Conservation (phyloP, 2,888 invertebrate genomes). For the Candidula unifasciata region DNA sequence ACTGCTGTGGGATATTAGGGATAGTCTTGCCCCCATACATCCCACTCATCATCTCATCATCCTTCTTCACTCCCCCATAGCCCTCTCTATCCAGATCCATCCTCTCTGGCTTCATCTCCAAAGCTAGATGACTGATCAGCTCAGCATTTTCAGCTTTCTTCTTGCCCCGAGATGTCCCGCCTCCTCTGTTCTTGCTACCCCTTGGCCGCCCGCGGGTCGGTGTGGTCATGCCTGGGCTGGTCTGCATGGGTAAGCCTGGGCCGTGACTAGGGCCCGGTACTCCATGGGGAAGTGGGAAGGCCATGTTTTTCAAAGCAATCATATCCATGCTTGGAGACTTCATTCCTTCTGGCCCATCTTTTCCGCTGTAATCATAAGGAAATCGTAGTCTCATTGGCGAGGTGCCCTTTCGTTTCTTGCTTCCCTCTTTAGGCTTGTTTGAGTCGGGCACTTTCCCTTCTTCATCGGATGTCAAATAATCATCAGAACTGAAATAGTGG, state of each 20-base stretch:
- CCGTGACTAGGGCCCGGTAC: slow-evolving; percentile 31
- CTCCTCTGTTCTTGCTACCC: slow-evolving; percentile 47
- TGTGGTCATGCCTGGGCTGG: slow-evolving; percentile 39
- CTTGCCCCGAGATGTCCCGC: slow-evolving; percentile 17
- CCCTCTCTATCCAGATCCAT: slow-evolving; percentile 48
- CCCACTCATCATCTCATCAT: slow-evolving; percentile 44
- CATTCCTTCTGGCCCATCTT: slow-evolving; percentile 40
- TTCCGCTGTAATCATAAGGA: slow-evolving; percentile 49
- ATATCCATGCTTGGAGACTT: slow-evolving; percentile 40
- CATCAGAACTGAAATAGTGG: slow-evolving; percentile 46
- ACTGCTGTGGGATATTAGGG: slow-evolving; percentile 47
- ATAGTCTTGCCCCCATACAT: slow-evolving; percentile 47
- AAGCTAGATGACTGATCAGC: slow-evolving; percentile 39
- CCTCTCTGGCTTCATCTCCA: slow-evolving; percentile 51
- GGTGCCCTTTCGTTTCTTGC: slow-evolving; percentile 49
- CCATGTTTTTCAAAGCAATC: slow-evolving; percentile 47
- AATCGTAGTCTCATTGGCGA: slow-evolving; percentile 49
- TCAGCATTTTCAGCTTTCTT: slow-evolving; percentile 38
- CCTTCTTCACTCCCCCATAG: slow-evolving; percentile 51
- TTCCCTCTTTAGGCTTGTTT: slow-evolving; percentile 48
- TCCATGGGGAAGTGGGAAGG: slow-evolving; percentile 48
- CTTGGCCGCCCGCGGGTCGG: slow-evolving; percentile 47
- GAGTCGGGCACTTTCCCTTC: slow-evolving; percentile 35
- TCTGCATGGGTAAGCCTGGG: slow-evolving; percentile 33
- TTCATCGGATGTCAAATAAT: slow-evolving; percentile 49